Conservation (phyloP, 2,888 invertebrate genomes). For the Melinaea menophilus region DNA sequence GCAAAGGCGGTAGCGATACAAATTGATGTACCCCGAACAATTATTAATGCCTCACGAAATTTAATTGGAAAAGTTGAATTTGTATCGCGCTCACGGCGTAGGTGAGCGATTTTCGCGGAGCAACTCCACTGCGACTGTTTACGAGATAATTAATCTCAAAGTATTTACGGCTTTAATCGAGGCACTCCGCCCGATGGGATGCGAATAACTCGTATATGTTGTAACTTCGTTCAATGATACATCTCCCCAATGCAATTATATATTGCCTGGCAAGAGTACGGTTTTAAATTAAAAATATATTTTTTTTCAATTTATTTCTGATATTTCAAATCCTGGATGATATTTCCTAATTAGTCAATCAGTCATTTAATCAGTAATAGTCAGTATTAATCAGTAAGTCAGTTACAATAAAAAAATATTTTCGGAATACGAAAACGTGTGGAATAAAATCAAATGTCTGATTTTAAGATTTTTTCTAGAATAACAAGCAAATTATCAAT, state of each 20-base stretch:
- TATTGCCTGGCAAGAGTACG: not conserved
- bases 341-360: too few species aligned
- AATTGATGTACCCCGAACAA: conserved; percentile 79
- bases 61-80: conserved; percentile 80
- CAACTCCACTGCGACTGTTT: conserved; percentile 68
- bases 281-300: conserved; percentile 9
- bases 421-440: too few species aligned
- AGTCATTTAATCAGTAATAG: too few species aligned
- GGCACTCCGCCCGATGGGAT: conserved; percentile 68
- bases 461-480: too few species aligned
- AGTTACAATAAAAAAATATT: too few species aligned
- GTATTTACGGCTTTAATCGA: conserved; percentile 79
- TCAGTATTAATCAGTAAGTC: too few species aligned
- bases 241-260: conserved; percentile 8
- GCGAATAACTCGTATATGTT: conserved; percentile 75
- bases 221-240: conserved; percentile 51
- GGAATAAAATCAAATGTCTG: too few species aligned
- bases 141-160: conserved; percentile 79
- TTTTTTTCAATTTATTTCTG: not conserved
- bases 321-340: not conserved
- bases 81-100: conserved; percentile 77
- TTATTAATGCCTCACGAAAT: conserved; percentile 80
- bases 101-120: conserved; percentile 72
- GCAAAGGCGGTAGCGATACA: conserved; percentile 69
- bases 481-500: too few species aligned